Conservation (phyloP, 1,140 invertebrate species). For the Cyclina sinensis region DNA sequence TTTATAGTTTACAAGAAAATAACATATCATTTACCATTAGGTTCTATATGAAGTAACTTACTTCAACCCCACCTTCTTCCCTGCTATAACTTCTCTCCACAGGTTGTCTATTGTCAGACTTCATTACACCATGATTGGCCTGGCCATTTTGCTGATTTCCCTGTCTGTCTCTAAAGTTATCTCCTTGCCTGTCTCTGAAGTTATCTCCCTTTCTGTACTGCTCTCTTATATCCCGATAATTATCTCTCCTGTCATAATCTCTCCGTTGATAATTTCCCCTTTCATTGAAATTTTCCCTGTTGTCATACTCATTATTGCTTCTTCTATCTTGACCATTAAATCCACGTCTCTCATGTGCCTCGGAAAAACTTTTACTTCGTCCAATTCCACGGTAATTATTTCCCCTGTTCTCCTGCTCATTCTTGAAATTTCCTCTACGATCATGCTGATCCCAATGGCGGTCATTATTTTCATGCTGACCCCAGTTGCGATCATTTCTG, state of each 20-base stretch:
- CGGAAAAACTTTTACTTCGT: conserved; percentile 4
- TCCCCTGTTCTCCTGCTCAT: conserved; percentile 9
- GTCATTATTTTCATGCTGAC: conserved; percentile 1
- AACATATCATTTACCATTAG: no score
- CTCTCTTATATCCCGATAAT: conserved; percentile 59
- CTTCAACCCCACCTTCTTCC: conserved; percentile 20
- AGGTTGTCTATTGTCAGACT: conserved; percentile 24
- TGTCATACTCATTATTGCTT: conserved; percentile 19
- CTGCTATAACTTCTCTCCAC: conserved; percentile 32
- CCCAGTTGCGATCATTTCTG: neutral
- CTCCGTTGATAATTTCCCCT: conserved; percentile 2
- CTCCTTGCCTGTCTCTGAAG: conserved; percentile 20
- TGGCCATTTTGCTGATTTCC: neutral
- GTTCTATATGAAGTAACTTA: neutral
- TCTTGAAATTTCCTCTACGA: conserved; percentile 7
- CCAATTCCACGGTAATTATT: neutral
- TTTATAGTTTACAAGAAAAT: no score
- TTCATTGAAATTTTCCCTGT: neutral
- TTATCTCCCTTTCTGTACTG: conserved; percentile 47
- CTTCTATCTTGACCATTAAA: conserved; percentile 24
- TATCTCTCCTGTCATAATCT: conserved; percentile 54
- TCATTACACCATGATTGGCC: neutral
- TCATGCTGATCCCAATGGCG: conserved; percentile 50
- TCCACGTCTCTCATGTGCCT: neutral
- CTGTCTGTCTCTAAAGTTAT: conserved; percentile 24